Conservation (phyloP, 2,113 vertebrate genomes). For the Calidris pygmaea region DNA sequence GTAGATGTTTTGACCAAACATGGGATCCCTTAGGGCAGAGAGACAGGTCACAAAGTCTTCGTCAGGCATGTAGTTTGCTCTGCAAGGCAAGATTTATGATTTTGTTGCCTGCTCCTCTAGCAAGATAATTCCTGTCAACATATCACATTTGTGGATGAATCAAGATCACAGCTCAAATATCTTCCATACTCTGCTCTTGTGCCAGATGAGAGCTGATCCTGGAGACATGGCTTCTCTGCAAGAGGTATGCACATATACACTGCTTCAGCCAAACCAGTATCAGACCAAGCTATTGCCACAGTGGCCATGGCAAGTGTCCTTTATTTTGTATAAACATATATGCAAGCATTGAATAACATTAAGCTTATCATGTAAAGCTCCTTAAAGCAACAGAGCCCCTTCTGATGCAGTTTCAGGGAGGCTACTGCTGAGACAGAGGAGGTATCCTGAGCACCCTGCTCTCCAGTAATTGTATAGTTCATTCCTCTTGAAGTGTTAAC, state of each 20-base stretch:
- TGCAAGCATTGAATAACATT: neutral
- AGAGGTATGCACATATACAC: neutral
- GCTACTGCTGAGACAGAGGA: neutral
- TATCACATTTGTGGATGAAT: neutral
- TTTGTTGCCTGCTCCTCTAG: neutral
- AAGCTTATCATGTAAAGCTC: neutral
- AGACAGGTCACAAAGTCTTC: neutral
- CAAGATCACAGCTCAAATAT: neutral
- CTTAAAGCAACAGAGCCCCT: neutral
- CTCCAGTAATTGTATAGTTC: neutral
- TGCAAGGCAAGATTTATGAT: conserved; percentile 24
- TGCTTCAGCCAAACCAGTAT: neutral
- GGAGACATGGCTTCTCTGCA: neutral
- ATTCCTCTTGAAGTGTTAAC: neutral
- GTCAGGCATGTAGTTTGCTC: neutral
- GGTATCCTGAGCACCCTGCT: neutral
- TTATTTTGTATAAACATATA: neutral
- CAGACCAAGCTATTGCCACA: neutral
- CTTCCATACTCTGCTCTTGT: neutral
- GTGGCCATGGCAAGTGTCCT: neutral
- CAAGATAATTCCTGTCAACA: neutral
- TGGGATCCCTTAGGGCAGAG: neutral
- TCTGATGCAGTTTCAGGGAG: neutral
- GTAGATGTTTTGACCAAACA: conserved; percentile 37
- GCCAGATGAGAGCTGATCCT: neutral